Base-by-base conservation (phyloP, 1,140 invertebrate species). In the Drosophila nebulosa region DNA sequence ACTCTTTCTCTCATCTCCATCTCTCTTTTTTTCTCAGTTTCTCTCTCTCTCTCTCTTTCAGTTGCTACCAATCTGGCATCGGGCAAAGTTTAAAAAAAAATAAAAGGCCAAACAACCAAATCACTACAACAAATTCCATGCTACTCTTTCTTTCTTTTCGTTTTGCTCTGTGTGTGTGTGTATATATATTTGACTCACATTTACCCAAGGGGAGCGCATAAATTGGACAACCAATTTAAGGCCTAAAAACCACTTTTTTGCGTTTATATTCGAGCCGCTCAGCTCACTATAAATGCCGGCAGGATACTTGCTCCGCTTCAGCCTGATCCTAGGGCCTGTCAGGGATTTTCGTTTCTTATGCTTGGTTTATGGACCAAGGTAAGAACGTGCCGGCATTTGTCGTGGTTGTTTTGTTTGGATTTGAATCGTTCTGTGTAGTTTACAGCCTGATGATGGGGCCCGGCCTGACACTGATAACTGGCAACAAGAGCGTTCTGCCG, bases 221-320 rank as follows among this genome's bases (percentile, higher is more conserved):
- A 88, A 88, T 88, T 88, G 83, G 78, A 79, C 78, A 88, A 79
- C 83, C 83, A 88, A 88, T 88, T 88, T 88, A 83, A 88, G 81
- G 83, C 83, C 83, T 79, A 88, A 88, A 86, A 83, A 88, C 83
- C 83, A 88, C 83, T 88, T 88, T 46, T 78, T 79, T 68, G 63
- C 81, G 74, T 74, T 88, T 88, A 88, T 88, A 88, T 81, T 80
- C 78, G 62, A 76, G 59, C 63, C 18, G 78, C 81, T 78, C 63
- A 81, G 64, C 74, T 81, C 39, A 46, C 39, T 46, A 46, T 88
- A 81, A 86, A 81, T 63, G 81, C 73, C 65, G 39, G 39, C 39
- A 79, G 68, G 46, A 73, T 69, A 73, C 50, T 85, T 62, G 78
- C 66, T 60, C 60, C 50, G 56, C 32, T 63, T 50, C 42, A 14